These are phyloP conservation scores for Oncorhynchus masou DNA, from an alignment of 2,113 vertebrate species.

Conservation along the genomic window DNA sequence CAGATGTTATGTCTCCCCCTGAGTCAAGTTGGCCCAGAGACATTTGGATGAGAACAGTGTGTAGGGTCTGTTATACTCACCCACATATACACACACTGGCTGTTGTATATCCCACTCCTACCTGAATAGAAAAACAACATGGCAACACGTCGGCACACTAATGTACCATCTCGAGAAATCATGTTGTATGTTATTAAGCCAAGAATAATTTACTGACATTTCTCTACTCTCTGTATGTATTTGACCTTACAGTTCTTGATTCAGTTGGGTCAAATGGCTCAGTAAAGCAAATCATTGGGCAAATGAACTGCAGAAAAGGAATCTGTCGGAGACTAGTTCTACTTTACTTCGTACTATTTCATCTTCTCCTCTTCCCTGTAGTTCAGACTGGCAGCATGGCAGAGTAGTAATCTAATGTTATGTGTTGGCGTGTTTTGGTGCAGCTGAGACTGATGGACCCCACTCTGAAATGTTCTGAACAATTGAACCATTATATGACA, in stretches of 20 bases:
- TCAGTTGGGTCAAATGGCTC: conserved; percentile 57
- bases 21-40: conserved; percentile 50
- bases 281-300: conserved; percentile 62
- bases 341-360: conserved; percentile 46
- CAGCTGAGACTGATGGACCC: background rate
- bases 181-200: no score
- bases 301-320: conserved; percentile 66
- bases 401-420: conserved; percentile 2
- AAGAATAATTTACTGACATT: background rate
- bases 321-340: conserved; percentile 49
- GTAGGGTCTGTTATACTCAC: no score
- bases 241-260: conserved; percentile 46
- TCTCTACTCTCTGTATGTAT: conserved; percentile 31
- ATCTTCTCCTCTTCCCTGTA: conserved; percentile 37
- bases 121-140: background rate
- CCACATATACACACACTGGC: no score
- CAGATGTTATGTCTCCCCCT: conserved; percentile 60
- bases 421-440: no score
- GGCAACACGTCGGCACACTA: background rate
- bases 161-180: no score
- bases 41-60: conserved; percentile 30
- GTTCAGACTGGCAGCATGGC: conserved; percentile 34
- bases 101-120: no score
- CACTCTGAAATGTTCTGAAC: no score
- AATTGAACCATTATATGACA: no score